These are phyloP conservation scores for Cheumatopsyche charites DNA, from an alignment of 1,140 invertebrate species.

Conservation along the genomic window DNA sequence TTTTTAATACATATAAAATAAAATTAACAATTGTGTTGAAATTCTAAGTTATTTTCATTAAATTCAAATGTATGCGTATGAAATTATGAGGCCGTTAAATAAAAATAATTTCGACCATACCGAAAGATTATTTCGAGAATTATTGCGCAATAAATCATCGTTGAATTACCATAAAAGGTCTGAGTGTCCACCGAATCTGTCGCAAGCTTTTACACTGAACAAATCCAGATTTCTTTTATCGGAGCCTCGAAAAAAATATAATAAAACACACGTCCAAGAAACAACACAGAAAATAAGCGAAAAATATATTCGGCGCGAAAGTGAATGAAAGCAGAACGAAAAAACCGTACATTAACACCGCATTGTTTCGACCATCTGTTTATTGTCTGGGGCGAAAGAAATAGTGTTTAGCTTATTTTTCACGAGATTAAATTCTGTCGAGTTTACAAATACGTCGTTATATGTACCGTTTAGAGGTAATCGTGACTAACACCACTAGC, in stretches of 20 bases:
- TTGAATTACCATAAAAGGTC: slow-evolving; percentile 21
- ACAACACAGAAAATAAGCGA: neutral
- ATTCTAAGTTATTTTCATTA: no score
- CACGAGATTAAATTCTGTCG: slow-evolving; percentile 3
- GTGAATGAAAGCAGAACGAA: slow-evolving; percentile 5
- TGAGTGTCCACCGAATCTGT: slow-evolving; percentile 25
- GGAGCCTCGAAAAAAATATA: neutral
- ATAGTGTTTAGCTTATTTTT: slow-evolving; percentile 33
- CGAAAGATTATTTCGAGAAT: neutral
- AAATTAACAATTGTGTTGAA: no score
- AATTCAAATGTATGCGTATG: no score
- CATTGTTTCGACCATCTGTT: slow-evolving; percentile 36
- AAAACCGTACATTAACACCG: slow-evolving; percentile 30
- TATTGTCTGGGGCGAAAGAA: slow-evolving; percentile 25
- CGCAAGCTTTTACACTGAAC: slow-evolving; percentile 27
- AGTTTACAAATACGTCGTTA: neutral
- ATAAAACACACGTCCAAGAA: neutral
- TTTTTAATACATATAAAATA: neutral
- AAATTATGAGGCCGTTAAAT: no score
- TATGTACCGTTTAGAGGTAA: neutral
- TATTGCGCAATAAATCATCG: neutral
- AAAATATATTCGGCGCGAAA: slow-evolving; percentile 2
- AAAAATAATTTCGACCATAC: neutral
- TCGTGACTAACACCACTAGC: no score
- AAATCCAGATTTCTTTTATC: slow-evolving; percentile 18